Conservation (phyloP, 1,140 invertebrate species). For the Amphibalanus amphitrite region DNA sequence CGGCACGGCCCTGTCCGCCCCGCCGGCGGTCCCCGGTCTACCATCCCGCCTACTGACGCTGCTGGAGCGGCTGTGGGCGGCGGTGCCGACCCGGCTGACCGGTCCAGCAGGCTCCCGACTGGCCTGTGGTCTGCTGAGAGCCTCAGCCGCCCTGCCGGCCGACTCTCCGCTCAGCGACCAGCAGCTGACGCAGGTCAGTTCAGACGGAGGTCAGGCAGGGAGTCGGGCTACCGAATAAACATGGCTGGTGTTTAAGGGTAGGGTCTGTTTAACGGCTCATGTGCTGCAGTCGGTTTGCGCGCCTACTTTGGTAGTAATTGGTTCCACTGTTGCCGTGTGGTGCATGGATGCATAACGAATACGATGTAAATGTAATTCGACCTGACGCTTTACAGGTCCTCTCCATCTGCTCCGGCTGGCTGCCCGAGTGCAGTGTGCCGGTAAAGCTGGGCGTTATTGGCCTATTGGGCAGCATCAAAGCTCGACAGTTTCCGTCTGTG, state of each 20-base stretch:
- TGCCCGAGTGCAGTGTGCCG: neutral
- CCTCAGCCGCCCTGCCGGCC: neutral
- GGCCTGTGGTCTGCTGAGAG: neutral
- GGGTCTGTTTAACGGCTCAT: too few species aligned
- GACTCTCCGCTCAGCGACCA: neutral
- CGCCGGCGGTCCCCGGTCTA: neutral
- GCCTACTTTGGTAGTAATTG: too few species aligned
- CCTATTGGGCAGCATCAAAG: neutral
- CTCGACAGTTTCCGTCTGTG: neutral
- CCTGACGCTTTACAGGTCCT: too few species aligned
- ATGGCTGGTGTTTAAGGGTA: too few species aligned
- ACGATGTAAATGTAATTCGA: too few species aligned
- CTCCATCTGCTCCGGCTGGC: neutral
- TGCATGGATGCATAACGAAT: too few species aligned
- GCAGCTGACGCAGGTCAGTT: neutral
- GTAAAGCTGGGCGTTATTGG: neutral
- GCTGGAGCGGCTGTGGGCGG: neutral
- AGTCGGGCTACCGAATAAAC: too few species aligned
- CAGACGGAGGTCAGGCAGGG: neutral
- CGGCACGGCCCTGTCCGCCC: too few species aligned
- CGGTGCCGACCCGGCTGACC: neutral
- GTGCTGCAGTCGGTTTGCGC: too few species aligned
- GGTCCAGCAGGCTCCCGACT: neutral
- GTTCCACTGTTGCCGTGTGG: too few species aligned
- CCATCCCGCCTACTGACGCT: too few species aligned